Evolutionary conservation across 2,888 invertebrate species (phyloP), one percentile per base, ranked within the genome.

Genomic region (Anodontia alba): DNA sequence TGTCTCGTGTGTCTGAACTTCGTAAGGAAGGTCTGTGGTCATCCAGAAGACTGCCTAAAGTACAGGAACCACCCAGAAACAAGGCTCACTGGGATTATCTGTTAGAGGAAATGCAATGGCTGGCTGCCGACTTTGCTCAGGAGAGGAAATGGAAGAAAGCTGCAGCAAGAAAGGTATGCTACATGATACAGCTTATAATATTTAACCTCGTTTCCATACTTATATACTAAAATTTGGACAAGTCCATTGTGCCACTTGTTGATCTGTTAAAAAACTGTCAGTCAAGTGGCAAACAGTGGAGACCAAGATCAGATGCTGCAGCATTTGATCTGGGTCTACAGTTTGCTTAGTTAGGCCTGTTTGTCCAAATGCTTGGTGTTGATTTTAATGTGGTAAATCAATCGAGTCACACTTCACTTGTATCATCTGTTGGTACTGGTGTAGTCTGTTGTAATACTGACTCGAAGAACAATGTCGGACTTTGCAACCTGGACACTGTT

Each of bases 11-110:
- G 93, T 96, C 97, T 36, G 98, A 98, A 95, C 95, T 99, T 90
- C 97, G 99, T 93, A 97, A 98, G 93, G 97, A 98, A 93, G 99
- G 99, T 46, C 95, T 99, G 92, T 99, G 99, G 99, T 96, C 98
- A 73, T 97, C 98, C 94, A 96, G 97, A 91, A 96, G 98, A 78
- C 95, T 99, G 94, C 98, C 98, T 74, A 98, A 98, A 95, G 93
- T 94, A 1, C 92, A 94, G 68, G 95, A 95, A 84, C 98, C 98
- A 89, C 96, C 97, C 81, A 96, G 99, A 85, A 96, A 96, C 73
- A 99, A 99, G 95, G 97, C 98, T 38, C 99, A 99, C 95, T 99
- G 99, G 99, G 99, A 99, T 95, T 99, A 98, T 95, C 95, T 99
- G 86, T 95, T 99, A 57, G 99, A 99, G 95, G 99, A 99, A 95